phyloP scores from a whole-genome alignment of 2,113 vertebrate species.

The Lepus europaeus region DNA sequence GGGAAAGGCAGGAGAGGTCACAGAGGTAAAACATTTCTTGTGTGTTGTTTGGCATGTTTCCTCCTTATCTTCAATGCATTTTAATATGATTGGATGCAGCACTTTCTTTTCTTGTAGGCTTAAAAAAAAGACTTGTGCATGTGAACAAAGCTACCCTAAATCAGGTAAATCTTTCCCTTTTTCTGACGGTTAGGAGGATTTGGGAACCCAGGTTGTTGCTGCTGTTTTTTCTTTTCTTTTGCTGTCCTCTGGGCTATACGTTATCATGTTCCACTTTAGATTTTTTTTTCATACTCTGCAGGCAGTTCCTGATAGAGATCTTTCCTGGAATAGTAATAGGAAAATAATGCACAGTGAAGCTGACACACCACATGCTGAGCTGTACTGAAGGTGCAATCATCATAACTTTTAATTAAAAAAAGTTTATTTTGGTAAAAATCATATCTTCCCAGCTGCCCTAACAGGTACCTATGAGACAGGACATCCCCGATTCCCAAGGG shows the following conservation, averaged over 20 bases:
- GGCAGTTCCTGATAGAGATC: conserved; percentile 61
- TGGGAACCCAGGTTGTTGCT: neutral
- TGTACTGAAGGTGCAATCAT: conserved; percentile 67
- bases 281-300: conserved; percentile 49
- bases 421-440: conserved; percentile 78
- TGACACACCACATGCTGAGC: conserved; percentile 64
- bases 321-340: conserved; percentile 66
- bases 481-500: conserved; percentile 58
- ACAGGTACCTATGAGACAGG: conserved; percentile 65
- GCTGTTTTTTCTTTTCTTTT: neutral
- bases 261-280: neutral
- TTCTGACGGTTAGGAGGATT: neutral
- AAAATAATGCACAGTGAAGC: conserved; percentile 73
- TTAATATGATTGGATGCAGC: neutral
- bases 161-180: neutral
- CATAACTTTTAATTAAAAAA: conserved; percentile 75
- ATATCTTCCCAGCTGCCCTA: conserved; percentile 75
- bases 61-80: neutral
- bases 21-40: neutral
- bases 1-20: neutral
- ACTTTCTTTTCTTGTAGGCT: neutral
- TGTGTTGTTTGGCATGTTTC: neutral
- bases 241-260: neutral
- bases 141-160: neutral
- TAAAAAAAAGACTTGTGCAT: neutral